Evolutionary conservation across 2,888 invertebrate species (phyloP), one percentile per base, ranked within the genome.

Genomic region (Conomelus anceps): DNA sequence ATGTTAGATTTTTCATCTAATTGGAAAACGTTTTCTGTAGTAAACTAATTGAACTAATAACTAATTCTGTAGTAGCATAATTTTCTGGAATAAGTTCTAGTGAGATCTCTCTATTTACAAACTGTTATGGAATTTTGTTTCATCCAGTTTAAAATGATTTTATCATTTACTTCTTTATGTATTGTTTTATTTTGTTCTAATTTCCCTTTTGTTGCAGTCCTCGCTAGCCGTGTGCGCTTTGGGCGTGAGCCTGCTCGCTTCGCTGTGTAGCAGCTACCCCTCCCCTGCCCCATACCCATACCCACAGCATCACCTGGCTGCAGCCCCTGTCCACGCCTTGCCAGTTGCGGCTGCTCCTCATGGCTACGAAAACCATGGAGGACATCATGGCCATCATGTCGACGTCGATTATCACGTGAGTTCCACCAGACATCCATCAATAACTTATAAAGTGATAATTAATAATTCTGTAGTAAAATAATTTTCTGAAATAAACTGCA

Each of bases 331-430:
- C 20, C 26, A 26, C 22, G 85, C 23, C 6, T 22, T 26, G 4
- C 26, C 26, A 4, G 26, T 26, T 4, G 26, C 26, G 22, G 9
- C 24, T 17, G 86, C n/a, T 3, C n/a, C 63, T 1, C 63, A 63
- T 23, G 86, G 86, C 22, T 26, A 26, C 22, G 86, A 86, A n/a
- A 86, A 86, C n/a, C 86, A 86, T 24, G 86, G 86, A 4, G 86
- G 86, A 23, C 86, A 86, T 86, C 86, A 86, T n/a, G 86, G 86
- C n/a, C n/a, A n/a, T 11, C 86, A 86, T 26, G 86, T 63, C n/a
- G 63, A 86, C 22, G 86, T 86, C 0, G 86, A 86, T 86, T 86
- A 86, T 24, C 86, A 86, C 26, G 86, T 86, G 22, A 86, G 86
- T 63, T n/a, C 3, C 63, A 63, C 11, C 13, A 1, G 7, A 63